Evolutionary conservation across 2,113 vertebrate species (phyloP), one percentile per base, ranked within the genome.

Genomic region (Forbesichthys papilliferus): DNA sequence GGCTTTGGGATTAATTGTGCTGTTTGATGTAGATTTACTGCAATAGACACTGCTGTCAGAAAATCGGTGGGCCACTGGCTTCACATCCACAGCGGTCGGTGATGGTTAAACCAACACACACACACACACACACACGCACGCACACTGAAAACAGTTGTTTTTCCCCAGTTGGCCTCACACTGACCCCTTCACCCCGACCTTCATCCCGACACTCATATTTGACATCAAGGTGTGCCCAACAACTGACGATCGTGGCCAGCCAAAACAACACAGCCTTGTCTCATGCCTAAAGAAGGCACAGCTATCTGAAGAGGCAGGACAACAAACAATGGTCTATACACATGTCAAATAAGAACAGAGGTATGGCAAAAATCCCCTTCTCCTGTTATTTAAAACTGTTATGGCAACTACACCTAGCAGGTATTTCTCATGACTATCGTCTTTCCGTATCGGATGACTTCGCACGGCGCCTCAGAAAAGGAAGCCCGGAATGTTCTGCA

Each of bases 391-490:
- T 78, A 76, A 87, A 82, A 81, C 82, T 83, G 78, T 65, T 73
- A 74, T 78, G 74, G 71, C 63, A 80, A 64, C 68, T 49, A 16
- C 77, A 78, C 86, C 79, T 64, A 64, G 79, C 79, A 85, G 84
- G 82, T 82, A 88, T 88, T 89, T 91, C 91, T 89, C 89, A 91
- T 86, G 90, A 85, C 78, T 87, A 88, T 90, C 81, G 79, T 79
- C 83, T 88, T 88, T 62, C 78, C 72, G 88, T 87, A 56, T 91
- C 84, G 9, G 67, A 74, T 91, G 61, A 89, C 87, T 81, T 73
- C 14, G 53, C 76, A 83, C 36, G n/a, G 77, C 88, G 76, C 75
- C 72, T 74, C 78, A 81, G 77, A 85, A 83, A 79, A 85, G 77
- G 78, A 74, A 77, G 78, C 13, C 42, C 11, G 77, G 87, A 88